Evolutionary conservation across 2,113 vertebrate species (phyloP), one percentile per base, ranked within the genome.

Genomic region (Nerophis ophidion): DNA sequence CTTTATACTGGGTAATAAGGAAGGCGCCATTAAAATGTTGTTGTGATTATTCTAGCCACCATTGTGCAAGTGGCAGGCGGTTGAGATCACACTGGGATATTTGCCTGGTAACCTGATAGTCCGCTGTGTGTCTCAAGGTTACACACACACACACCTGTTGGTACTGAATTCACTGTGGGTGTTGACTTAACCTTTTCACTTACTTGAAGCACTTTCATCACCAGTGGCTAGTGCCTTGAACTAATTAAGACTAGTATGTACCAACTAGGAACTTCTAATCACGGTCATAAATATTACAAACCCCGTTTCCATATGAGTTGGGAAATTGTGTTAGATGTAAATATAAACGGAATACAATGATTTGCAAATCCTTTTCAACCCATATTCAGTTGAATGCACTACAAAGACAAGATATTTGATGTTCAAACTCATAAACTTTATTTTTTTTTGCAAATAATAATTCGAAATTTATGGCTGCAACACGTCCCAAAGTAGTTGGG

Each of bases 141-240:
- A 51, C 26, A 6, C 49, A 50, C 49, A 51, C 49, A 26, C 19
- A 34, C 52, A 54, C 52, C 52, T 54, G 52, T 38, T 36, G 34
- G 8, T 38, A 5, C 8, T 8, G 14, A n/a, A 34, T 51, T 33
- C 13, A 33, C 49, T 11, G 1, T 1, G 17, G 49, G 10, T 44
- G 40, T 44, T 44, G 40, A 19, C 11, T 50, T 26, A 54, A 51
- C 10, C 19, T 51, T 33, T 51, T 1, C 48, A 49, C 11, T 16
- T 10, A 1, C 10, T 51, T 6, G 33, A 5, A 33, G 9, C 9
- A 33, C 19, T 51, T 53, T 36, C 3, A 13, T 8, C 51, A 34
- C 4, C 12, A 12, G 5, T 35, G 33, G 15, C 14, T 54, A 26
- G 8, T 5, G 14, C 33, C 9, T 54, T 54, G n/a, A 10, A 11